Conservation (phyloP, 1,140 invertebrate species). For the Trialeurodes vaporariorum region DNA sequence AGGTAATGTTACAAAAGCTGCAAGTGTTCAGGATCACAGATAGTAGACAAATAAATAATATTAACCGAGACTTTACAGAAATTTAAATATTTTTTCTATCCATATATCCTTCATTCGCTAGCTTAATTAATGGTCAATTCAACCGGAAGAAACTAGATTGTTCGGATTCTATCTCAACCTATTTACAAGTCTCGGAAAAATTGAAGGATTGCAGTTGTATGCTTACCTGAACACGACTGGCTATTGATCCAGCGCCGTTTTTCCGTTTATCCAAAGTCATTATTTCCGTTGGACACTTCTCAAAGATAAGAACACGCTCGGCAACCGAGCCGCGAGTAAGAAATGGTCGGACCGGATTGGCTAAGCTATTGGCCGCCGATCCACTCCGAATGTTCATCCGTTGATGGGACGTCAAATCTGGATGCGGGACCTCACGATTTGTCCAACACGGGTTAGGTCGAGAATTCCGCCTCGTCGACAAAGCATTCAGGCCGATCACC, state of each 20-base stretch:
- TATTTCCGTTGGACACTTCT: slow-evolving; percentile 73
- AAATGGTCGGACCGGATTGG: slow-evolving; percentile 66
- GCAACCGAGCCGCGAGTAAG: slow-evolving; percentile 81
- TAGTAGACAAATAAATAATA: too few species aligned
- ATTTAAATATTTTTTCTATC: too few species aligned
- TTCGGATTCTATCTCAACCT: not conserved
- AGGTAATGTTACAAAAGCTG: too few species aligned
- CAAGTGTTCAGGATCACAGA: too few species aligned
- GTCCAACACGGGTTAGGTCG: slow-evolving; percentile 13
- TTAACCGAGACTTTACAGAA: too few species aligned
- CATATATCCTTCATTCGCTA: too few species aligned
- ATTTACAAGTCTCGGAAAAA: not conserved
- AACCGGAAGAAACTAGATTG: not conserved
- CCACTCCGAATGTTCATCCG: slow-evolving; percentile 39
- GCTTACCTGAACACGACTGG: slow-evolving; percentile 57
- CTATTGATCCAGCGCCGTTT: slow-evolving; percentile 44
- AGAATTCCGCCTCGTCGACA: slow-evolving; percentile 17
- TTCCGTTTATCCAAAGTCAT: slow-evolving; percentile 49
- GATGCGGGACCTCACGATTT: slow-evolving; percentile 43
- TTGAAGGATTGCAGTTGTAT: not conserved
- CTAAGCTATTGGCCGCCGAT: slow-evolving; percentile 12
- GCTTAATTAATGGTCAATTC: too few species aligned
- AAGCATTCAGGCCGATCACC: slow-evolving; percentile 10
- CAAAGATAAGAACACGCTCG: slow-evolving; percentile 81
- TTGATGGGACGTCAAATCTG: slow-evolving; percentile 50